Evolutionary conservation across 2,113 vertebrate species (phyloP), one percentile per base, ranked within the genome.

Genomic region (Odontesthes bonariensis): DNA sequence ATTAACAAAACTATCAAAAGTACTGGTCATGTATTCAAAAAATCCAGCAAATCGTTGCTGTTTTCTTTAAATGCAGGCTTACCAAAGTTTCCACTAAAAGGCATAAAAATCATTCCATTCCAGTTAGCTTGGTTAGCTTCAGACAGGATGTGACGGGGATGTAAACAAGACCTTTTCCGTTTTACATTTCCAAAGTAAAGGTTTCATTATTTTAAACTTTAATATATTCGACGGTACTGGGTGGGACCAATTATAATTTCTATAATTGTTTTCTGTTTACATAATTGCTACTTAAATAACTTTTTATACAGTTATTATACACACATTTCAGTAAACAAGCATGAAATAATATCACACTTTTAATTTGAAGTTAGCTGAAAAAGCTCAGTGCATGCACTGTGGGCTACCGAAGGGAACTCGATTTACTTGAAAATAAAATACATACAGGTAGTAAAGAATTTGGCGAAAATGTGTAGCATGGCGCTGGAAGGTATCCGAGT

Each of bases 151-250:
- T 71, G 11, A 51, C 1, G 33, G 10, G 8, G 14, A 76, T 73
- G 76, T 92, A 88, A 91, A 92, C 85, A 91, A 42, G 5, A 6
- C 61, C 4, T 23, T 3, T 77, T 88, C 86, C 79, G 20, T 58
- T 73, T 62, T 2, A 16, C 0, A 6, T n/a, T 83, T 87, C 85
- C 88, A 88, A 81, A 89, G 14, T 88, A 88, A 84, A 5, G 0
- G 40, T 33, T 51, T 8, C 0, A 46, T 27, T 20, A 9, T n/a
- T 49, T 22, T 4, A 4, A 55, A 52, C 35, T 55, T 4, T 3
- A 16, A 19, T 10, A 8, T n/a, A 2, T 11, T 23, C 13, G 1
- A 52, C 0, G 1, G 0, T n/a, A 19, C 5, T 0, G 2, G 1
- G 0, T 1, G 4, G 5, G 0, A 5, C 49, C 19, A 16, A 7